A percentile compares a stretch with the other conserved stretches of the same genome.
Evolutionary conservation across 2,797 vertebrate genomes (phyloP).

Genomic region (Scolopax rusticola): DNA sequence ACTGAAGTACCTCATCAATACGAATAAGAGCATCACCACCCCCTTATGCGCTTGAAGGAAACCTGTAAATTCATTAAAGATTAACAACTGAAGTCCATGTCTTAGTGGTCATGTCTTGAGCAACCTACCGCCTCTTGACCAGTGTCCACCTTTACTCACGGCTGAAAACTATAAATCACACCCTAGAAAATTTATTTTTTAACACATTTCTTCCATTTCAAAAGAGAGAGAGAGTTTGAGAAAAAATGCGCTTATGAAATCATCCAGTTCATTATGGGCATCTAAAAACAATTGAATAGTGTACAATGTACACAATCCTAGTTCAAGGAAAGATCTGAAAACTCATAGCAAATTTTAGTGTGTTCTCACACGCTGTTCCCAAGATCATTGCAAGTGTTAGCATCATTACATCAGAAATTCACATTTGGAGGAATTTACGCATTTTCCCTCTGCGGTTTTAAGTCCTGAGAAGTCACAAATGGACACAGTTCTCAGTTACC

Average conservation of each 20-base stretch:
- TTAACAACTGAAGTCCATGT: not conserved
- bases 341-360: accelerated
- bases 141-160: not conserved
- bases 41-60: not conserved
- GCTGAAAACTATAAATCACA: not conserved
- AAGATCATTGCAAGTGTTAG: not conserved
- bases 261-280: not conserved
- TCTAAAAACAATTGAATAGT: not conserved
- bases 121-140: not conserved
- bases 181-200: not conserved
- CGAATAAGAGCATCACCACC: not conserved
- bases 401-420: not conserved
- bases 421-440: not conserved
- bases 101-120: not conserved
- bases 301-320: accelerated
- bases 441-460: not conserved
- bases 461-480: not conserved
- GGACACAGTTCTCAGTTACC: not conserved
- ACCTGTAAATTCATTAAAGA: not conserved
- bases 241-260: not conserved
- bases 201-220: not conserved
- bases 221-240: not conserved
- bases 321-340: not conserved
- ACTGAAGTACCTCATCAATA: not conserved
- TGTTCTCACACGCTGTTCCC: not conserved